Conservation (phyloP, 2,888 invertebrate genomes). For the Gandaritis pyraliata region DNA sequence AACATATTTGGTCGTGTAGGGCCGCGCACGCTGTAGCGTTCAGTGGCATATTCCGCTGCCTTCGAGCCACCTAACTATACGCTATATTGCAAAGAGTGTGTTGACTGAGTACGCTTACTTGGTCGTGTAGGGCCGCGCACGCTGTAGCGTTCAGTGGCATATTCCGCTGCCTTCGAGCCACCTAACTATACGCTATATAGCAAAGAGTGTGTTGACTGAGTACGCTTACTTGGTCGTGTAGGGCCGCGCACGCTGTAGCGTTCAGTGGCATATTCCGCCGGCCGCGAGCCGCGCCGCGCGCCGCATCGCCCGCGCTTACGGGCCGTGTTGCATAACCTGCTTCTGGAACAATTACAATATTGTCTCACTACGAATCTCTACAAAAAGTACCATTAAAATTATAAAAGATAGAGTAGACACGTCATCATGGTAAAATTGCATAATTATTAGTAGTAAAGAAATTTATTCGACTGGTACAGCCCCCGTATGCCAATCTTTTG, state of each 20-base stretch:
- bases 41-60: slow-evolving; percentile 87
- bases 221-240: slow-evolving; percentile 86
- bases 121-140: slow-evolving; percentile 91
- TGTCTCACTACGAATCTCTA: too few species aligned
- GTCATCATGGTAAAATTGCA: too few species aligned
- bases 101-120: slow-evolving; percentile 60
- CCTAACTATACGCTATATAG: too few species aligned
- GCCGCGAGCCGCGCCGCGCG: slow-evolving; percentile 63
- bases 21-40: slow-evolving; percentile 93
- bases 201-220: too few species aligned
- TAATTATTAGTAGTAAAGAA: too few species aligned
- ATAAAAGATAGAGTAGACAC: too few species aligned
- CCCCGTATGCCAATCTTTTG: too few species aligned
- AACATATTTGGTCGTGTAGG: slow-evolving; percentile 87
- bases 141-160: slow-evolving; percentile 93
- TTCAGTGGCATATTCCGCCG: slow-evolving; percentile 89
- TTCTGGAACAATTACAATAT: slow-evolving; percentile 40
- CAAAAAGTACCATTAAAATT: too few species aligned
- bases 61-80: slow-evolving; percentile 43
- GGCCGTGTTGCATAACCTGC: slow-evolving; percentile 45
- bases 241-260: slow-evolving; percentile 91
- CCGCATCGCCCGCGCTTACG: slow-evolving; percentile 63
- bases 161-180: slow-evolving; percentile 69
- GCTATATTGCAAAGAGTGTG: too few species aligned
- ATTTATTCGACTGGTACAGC: too few species aligned